Conservation (phyloP, 2,113 vertebrate species). For the Eidolon helvum region DNA sequence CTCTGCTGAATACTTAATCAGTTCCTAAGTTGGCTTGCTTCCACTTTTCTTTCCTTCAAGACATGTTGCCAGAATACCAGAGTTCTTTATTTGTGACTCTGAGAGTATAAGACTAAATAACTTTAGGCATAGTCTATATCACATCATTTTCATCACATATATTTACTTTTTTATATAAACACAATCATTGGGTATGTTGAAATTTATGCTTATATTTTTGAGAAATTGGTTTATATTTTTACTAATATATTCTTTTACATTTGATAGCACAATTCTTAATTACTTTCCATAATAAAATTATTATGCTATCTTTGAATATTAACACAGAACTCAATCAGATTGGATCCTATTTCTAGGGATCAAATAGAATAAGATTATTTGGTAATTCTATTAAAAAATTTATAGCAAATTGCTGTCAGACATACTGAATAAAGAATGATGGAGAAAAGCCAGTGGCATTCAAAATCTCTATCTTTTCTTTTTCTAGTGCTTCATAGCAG, state of each 20-base stretch:
- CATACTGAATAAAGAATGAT: not conserved
- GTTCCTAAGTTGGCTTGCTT: slow-evolving; percentile 55
- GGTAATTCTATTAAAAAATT: not conserved
- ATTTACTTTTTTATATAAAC: not conserved
- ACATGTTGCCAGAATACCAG: not conserved
- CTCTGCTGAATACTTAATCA: slow-evolving; percentile 73
- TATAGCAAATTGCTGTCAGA: not conserved
- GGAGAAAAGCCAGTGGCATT: slow-evolving; percentile 7
- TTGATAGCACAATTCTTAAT: not conserved
- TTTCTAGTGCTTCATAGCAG: not conserved
- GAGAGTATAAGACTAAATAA: slow-evolving; percentile 44
- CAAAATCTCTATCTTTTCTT: not conserved
- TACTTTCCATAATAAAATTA: not conserved
- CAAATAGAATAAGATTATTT: not conserved
- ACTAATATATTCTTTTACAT: not conserved
- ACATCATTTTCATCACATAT: not conserved
- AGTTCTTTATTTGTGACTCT: slow-evolving; percentile 5
- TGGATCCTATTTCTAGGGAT: not conserved
- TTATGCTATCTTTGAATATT: slow-evolving; percentile 6
- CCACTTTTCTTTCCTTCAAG: slow-evolving; percentile 47
- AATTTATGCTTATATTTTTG: not conserved
- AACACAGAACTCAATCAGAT: not conserved
- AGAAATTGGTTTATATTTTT: slow-evolving; percentile 1
- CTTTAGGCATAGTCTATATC: not conserved
- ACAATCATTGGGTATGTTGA: not conserved